These are phyloP conservation scores for Thunnus albacares DNA, from an alignment of 2,797 vertebrate genomes.

Conservation along the genomic window DNA sequence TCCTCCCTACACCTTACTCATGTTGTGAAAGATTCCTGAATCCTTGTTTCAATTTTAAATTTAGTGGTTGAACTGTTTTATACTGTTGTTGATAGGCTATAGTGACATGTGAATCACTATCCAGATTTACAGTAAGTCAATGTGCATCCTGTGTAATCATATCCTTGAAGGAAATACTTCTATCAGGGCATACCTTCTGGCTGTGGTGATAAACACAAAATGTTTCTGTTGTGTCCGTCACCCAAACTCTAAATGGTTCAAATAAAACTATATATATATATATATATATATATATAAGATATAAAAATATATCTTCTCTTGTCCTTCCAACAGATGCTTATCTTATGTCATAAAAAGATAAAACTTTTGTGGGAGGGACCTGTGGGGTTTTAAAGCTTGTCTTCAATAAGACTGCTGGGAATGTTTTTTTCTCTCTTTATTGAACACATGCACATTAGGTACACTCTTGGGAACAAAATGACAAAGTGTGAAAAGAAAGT, in stretches of 20 bases:
- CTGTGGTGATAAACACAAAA: no score
- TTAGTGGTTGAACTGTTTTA: not conserved
- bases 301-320: not conserved
- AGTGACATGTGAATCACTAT: not conserved
- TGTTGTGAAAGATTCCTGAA: not conserved
- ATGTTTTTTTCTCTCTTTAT: no score
- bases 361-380: no score
- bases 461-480: no score
- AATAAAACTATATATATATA: not conserved
- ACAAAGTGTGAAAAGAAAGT: no score
- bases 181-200: no score
- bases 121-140: not conserved
- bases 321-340: not conserved
- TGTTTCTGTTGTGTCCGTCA: not conserved
- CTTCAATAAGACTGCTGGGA: no score
- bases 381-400: no score
- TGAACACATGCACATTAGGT: no score
- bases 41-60: no score
- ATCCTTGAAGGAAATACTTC: not conserved
- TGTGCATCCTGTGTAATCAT: not conserved
- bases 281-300: not conserved
- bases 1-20: not conserved
- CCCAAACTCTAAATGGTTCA: not conserved
- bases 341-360: not conserved
- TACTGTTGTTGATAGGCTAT: not conserved